Percentiles rank a stretch among this genome's conserved stretches.
Evolutionary conservation across 2,888 invertebrate species (phyloP).

Genomic region (Carterocephalus palaemon): DNA sequence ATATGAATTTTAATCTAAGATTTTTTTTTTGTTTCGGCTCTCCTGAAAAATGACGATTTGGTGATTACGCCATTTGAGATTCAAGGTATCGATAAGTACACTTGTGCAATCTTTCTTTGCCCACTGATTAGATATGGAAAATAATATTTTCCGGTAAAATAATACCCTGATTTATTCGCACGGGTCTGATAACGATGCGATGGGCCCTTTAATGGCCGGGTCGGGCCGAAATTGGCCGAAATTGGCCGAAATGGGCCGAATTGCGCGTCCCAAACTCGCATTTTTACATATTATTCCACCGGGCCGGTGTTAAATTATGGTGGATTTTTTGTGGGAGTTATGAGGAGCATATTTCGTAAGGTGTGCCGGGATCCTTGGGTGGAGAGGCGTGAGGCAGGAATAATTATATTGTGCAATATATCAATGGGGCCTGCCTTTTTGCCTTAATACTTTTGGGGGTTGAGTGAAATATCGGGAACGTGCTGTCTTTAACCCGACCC

Average conservation of each 20-base stretch:
- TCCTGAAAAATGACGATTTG: no score
- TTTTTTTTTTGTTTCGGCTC: no score
- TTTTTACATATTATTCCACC: conserved; percentile 72
- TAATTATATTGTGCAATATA: conserved; percentile 47
- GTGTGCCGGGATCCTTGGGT: conserved; percentile 59
- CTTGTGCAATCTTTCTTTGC: conserved; percentile 58
- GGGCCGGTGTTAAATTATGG: conserved; percentile 66
- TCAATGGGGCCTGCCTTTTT: conserved; percentile 6
- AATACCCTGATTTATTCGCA: conserved; percentile 70
- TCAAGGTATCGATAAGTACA: conserved; percentile 55
- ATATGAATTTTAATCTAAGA: no score
- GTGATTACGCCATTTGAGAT: no score
- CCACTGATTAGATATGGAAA: conserved; percentile 71
- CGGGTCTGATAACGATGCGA: conserved; percentile 66
- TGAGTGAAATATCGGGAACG: not conserved
- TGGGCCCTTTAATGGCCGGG: conserved; percentile 60
- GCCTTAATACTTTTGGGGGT: not conserved
- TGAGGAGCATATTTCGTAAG: conserved; percentile 70
- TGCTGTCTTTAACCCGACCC: no score
- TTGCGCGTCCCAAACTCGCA: conserved; percentile 49
- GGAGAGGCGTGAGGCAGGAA: conserved; percentile 51
- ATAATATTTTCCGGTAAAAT: conserved; percentile 67
- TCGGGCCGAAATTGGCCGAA: conserved; percentile 57
- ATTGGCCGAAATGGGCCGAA: conserved; percentile 52
- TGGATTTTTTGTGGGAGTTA: conserved; percentile 63